Conservation (phyloP, 2,888 invertebrate species). For the Spodoptera picta region DNA sequence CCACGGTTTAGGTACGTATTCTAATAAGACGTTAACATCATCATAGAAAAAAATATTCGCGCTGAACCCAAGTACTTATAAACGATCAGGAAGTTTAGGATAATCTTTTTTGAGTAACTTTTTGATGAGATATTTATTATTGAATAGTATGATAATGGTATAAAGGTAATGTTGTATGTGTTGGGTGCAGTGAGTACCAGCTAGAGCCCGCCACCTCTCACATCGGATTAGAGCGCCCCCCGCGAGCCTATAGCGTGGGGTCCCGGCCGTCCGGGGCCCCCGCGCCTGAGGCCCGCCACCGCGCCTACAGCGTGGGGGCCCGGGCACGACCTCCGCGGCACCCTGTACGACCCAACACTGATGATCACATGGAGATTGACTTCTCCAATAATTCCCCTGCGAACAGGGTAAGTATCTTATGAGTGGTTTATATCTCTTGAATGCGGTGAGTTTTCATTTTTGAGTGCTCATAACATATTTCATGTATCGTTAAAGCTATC, state of each 20-base stretch:
- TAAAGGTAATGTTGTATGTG: neutral
- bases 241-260: conserved; percentile 85
- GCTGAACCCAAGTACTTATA: no score
- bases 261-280: conserved; percentile 49
- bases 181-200: conserved; percentile 91
- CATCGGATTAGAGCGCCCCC: conserved; percentile 88
- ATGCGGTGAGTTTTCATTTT: no score
- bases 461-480: no score
- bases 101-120: no score
- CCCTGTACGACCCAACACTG: conserved; percentile 84
- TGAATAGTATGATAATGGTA: no score
- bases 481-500: no score
- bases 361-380: conserved; percentile 94
- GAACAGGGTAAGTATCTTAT: conserved; percentile 60
- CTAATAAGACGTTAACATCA: neutral
- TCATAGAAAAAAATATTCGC: no score
- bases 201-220: conserved; percentile 94
- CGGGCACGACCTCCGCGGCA: conserved; percentile 74
- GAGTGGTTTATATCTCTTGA: neutral
- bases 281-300: conserved; percentile 85
- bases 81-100: no score
- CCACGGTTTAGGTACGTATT: conserved; percentile 87
- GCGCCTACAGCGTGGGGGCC: conserved; percentile 84
- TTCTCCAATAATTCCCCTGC: conserved; percentile 75
- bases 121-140: no score